A percentile compares a stretch with the other conserved stretches of the same genome.
These are phyloP conservation scores for Leucozona laternaria DNA, from an alignment of 2,888 invertebrate genomes.

Conservation along the genomic window DNA sequence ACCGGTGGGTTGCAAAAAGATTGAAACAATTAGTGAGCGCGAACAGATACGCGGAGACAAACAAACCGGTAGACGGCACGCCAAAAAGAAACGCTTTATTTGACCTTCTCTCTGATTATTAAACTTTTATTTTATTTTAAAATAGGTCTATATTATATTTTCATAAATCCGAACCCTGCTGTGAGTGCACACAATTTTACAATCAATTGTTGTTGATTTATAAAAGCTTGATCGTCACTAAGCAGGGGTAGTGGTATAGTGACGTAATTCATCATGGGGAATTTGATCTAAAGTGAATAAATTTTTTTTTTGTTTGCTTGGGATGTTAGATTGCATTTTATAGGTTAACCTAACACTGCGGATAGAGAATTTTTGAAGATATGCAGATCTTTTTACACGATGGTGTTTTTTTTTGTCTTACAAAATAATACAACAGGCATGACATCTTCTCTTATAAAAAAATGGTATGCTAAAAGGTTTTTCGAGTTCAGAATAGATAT, in stretches of 20 bases:
- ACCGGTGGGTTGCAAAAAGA: too few relatives aligned
- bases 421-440: not conserved
- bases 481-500: too few relatives aligned
- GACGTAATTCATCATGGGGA: constrained; percentile 22
- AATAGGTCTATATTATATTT: not conserved
- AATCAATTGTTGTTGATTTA: not conserved
- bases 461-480: not conserved
- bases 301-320: not conserved
- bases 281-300: constrained; percentile 15
- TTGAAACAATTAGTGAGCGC: too few relatives aligned
- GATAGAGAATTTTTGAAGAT: not conserved
- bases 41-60: too few relatives aligned
- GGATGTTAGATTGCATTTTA: not conserved
- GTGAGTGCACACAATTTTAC: not conserved
- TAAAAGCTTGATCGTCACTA: not conserved
- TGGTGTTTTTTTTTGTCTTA: not conserved
- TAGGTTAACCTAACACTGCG: not conserved
- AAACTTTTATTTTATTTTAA: too few relatives aligned
- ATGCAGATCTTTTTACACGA: not conserved
- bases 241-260: not conserved
- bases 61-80: too few relatives aligned
- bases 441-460: not conserved
- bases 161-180: not conserved
- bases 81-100: too few relatives aligned
- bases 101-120: too few relatives aligned